Evolutionary conservation across 1,140 invertebrate genomes (phyloP).

Genomic region (Grapholita molesta): DNA sequence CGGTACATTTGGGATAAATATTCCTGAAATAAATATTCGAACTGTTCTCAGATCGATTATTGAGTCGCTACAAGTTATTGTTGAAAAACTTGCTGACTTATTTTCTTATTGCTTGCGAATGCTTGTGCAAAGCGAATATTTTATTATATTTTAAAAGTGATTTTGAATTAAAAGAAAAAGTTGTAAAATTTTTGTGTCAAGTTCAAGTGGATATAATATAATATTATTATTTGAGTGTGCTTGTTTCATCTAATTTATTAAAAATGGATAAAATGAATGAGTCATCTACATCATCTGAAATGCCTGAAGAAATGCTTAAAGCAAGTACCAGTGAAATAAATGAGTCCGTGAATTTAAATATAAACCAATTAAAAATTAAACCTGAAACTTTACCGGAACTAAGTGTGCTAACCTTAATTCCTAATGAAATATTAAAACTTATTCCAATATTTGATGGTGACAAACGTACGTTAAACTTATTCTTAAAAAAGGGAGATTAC

Average conservation of each 20-base stretch:
- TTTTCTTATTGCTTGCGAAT: background rate
- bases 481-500: background rate
- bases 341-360: conserved; percentile 17
- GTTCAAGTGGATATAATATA: background rate
- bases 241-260: background rate
- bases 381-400: background rate
- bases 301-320: background rate
- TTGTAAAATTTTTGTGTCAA: background rate
- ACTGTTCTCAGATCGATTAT: background rate
- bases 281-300: background rate
- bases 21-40: background rate
- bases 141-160: background rate
- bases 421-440: conserved; percentile 24
- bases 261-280: background rate
- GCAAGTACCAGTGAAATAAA: background rate
- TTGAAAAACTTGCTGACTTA: background rate
- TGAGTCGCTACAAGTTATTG: background rate
- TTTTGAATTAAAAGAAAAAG: too few species aligned
- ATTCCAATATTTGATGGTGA: background rate
- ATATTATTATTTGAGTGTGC: background rate
- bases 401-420: conserved; percentile 29
- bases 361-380: conserved; percentile 25
- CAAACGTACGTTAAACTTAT: background rate
- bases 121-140: background rate
- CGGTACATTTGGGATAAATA: background rate